These are phyloP conservation scores for Cairina moschata DNA, from an alignment of 2,113 vertebrate genomes.

Conservation along the genomic window DNA sequence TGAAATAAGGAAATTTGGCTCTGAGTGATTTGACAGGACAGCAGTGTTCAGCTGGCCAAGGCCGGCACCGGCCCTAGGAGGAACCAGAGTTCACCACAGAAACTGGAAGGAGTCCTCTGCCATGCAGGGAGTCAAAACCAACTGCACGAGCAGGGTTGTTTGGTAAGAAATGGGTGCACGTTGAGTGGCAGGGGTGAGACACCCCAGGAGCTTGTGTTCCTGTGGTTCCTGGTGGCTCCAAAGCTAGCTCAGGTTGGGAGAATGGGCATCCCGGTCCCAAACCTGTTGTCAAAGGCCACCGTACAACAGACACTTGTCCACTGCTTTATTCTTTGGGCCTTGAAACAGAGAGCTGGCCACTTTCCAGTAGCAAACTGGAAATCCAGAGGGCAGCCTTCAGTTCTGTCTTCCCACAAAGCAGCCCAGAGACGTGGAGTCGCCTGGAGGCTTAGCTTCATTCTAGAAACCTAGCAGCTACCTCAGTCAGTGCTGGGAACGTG, in stretches of 20 bases:
- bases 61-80: neutral
- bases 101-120: neutral
- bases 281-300: neutral
- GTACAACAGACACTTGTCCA: neutral
- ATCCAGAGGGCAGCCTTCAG: neutral
- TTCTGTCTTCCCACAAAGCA: neutral
- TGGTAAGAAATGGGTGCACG: neutral
- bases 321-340: neutral
- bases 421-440: accelerated
- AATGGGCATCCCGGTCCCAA: neutral
- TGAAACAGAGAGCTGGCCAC: accelerated
- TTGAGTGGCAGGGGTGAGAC: neutral
- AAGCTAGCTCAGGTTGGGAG: neutral
- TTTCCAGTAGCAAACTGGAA: neutral
- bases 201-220: neutral
- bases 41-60: neutral
- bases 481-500: neutral
- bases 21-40: neutral
- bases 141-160: accelerated
- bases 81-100: neutral
- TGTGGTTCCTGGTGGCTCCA: neutral
- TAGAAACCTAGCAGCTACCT: neutral
- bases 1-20: neutral
- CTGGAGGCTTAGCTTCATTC: neutral
- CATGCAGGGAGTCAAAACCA: neutral